Conservation (phyloP, 2,888 invertebrate species). For the Antheraea assamensis region DNA sequence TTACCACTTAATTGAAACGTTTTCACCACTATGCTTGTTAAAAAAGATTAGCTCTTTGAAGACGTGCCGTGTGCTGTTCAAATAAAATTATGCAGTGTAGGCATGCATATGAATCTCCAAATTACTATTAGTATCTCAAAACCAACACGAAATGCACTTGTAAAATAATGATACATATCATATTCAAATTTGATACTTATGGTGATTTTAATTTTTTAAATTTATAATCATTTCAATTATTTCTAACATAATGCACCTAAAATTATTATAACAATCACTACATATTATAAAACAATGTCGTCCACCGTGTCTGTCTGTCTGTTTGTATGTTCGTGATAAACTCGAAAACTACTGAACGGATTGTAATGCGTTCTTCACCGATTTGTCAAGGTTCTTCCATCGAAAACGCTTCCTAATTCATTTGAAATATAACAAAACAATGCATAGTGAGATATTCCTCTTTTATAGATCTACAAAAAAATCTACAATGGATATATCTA, state of each 20-base stretch:
- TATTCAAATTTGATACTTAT: background rate
- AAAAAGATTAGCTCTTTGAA: background rate
- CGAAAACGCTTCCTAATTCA: too few relatives aligned
- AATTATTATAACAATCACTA: too few relatives aligned
- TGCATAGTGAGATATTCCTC: too few relatives aligned
- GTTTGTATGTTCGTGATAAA: too few relatives aligned
- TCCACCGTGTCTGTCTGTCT: too few relatives aligned
- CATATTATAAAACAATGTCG: too few relatives aligned
- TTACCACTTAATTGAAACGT: background rate
- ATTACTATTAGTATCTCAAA: background rate
- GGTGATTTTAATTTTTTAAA: background rate
- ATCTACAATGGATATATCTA: too few relatives aligned
- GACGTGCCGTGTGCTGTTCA: background rate
- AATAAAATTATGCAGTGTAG: background rate
- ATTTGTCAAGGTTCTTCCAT: too few relatives aligned
- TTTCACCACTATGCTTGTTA: background rate
- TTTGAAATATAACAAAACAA: too few relatives aligned
- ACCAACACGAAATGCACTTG: background rate
- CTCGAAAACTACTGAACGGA: too few relatives aligned
- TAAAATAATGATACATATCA: background rate
- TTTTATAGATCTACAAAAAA: too few relatives aligned
- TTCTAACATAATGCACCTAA: background rate
- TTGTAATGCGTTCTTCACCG: too few relatives aligned
- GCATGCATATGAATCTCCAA: background rate
- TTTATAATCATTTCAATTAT: background rate